Percentiles rank a stretch among this genome's conserved stretches.
phyloP scores from a whole-genome alignment of 2,888 invertebrate genomes.

The Odontocerum albicorne region DNA sequence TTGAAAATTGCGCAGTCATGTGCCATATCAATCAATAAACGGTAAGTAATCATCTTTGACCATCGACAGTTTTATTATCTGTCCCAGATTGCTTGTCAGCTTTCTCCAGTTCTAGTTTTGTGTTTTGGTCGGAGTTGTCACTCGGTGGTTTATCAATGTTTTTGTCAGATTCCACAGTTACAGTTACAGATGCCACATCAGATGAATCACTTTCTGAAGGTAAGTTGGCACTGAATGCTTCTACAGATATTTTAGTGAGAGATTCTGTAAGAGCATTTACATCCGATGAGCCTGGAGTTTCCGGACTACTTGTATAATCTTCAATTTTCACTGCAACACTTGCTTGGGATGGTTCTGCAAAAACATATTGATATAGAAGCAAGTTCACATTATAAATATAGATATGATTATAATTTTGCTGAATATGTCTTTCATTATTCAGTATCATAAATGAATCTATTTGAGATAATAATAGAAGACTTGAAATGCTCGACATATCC shows the following conservation, averaged over 20 bases:
- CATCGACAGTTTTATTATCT: not conserved
- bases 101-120: no score
- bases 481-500: no score
- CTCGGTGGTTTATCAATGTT: not conserved
- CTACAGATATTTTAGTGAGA: not conserved
- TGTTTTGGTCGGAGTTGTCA: not conserved
- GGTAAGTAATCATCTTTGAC: conserved; percentile 27
- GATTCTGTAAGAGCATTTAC: not conserved
- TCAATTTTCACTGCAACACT: no score
- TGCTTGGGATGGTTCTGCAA: no score
- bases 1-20: conserved; percentile 22
- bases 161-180: not conserved
- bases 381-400: no score
- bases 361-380: no score
- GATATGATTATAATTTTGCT: no score
- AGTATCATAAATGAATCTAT: no score
- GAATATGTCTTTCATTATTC: no score
- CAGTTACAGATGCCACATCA: not conserved
- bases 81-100: not conserved
- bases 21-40: conserved; percentile 8
- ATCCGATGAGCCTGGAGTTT: no score
- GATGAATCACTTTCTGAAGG: not conserved
- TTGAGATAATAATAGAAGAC: no score
- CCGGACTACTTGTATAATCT: no score
- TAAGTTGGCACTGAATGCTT: not conserved